Conservation (phyloP, 2,888 invertebrate species). For the Coenonympha glycerion region DNA sequence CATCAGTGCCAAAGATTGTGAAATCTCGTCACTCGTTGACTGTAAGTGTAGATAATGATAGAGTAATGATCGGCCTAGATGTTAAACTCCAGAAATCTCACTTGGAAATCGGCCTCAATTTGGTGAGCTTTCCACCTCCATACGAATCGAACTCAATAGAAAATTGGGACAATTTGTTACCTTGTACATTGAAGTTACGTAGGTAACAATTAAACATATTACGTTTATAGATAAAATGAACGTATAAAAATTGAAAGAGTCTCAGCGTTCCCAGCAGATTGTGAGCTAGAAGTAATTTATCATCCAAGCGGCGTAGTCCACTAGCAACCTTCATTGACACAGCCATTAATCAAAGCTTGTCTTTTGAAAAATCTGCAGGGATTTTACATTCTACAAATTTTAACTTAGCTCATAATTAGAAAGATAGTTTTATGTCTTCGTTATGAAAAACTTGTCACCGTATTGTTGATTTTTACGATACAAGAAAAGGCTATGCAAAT, state of each 20-base stretch:
- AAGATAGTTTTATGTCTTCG: neutral
- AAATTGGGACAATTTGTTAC: no score
- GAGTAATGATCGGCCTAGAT: no score
- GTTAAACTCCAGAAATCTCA: no score
- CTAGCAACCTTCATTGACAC: constrained; percentile 46
- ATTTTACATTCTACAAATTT: constrained; percentile 11
- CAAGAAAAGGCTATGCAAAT: neutral
- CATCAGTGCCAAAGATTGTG: no score
- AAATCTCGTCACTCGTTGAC: no score
- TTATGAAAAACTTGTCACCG: neutral
- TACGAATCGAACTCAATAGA: no score
- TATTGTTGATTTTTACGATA: neutral
- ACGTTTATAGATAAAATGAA: neutral
- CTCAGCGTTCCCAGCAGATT: neutral
- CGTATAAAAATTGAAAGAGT: neutral
- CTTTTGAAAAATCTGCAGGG: constrained; percentile 22
- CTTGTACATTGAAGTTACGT: no score
- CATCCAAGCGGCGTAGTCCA: constrained; percentile 23
- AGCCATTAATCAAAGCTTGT: constrained; percentile 50
- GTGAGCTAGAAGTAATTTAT: constrained; percentile 8
- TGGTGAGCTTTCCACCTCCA: no score
- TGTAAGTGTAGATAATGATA: no score
- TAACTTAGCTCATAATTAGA: neutral
- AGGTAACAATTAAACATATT: no score
- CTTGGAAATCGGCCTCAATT: no score